Evolutionary conservation across 2,888 invertebrate genomes (phyloP).

Genomic region (Pardosa pseudoannulata): DNA sequence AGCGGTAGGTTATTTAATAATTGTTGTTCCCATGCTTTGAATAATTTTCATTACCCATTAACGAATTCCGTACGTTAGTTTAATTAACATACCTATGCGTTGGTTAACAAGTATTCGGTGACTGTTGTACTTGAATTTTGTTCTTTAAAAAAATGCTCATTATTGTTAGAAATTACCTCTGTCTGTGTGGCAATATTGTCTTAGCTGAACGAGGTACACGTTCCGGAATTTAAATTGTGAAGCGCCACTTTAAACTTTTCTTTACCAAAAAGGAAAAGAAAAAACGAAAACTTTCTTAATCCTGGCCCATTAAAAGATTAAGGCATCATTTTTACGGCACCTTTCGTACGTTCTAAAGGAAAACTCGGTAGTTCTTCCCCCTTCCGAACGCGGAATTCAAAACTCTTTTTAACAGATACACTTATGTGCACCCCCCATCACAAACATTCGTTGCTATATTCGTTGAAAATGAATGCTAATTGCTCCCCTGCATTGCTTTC

Average conservation of each 20-base stretch:
- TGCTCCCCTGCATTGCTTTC: slow-evolving; percentile 12
- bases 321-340: not conserved
- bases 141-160: no score
- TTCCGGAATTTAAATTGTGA: not conserved
- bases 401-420: slow-evolving; percentile 13
- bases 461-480: slow-evolving; percentile 42
- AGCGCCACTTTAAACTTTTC: not conserved
- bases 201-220: not conserved
- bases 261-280: no score
- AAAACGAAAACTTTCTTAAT: no score
- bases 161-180: not conserved
- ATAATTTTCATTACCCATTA: no score
- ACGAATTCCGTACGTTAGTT: no score
- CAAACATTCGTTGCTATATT: slow-evolving; percentile 8
- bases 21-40: no score
- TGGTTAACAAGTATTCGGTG: no score
- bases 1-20: no score
- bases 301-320: slow-evolving; percentile 12
- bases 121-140: no score
- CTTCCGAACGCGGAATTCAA: no score
- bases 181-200: not conserved
- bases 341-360: not conserved
- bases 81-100: no score
- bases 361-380: not conserved
- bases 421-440: not conserved